Conservation (phyloP, 2,113 vertebrate species). For the Polyodon spathula region DNA sequence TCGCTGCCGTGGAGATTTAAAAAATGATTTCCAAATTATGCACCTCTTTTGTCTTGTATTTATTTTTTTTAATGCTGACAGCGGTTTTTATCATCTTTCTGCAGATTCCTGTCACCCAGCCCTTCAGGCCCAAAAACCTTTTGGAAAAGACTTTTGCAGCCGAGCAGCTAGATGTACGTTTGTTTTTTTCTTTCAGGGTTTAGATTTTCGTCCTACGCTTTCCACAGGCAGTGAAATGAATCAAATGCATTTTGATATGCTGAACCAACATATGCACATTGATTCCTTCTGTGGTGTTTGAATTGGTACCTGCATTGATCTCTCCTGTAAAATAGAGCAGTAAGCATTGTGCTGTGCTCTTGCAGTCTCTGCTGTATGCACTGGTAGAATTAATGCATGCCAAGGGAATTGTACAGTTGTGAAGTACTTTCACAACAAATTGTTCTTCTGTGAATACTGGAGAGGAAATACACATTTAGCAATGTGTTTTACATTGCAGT, state of each 20-base stretch:
- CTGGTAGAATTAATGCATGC: background rate
- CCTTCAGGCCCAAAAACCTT: background rate
- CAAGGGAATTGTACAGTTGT: conserved; percentile 1
- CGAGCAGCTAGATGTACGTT: background rate
- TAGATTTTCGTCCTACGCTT: no score
- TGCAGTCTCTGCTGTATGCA: background rate
- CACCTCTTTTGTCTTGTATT: background rate
- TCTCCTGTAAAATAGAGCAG: background rate
- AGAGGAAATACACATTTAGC: background rate
- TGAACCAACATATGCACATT: background rate
- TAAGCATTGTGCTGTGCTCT: background rate
- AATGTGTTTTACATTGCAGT: background rate
- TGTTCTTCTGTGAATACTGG: background rate
- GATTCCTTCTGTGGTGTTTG: background rate
- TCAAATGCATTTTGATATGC: background rate
- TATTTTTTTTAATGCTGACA: no score
- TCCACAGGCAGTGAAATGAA: background rate
- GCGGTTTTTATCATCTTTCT: background rate
- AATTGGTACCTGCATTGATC: background rate
- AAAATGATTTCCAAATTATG: background rate
- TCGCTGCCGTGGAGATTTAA: background rate
- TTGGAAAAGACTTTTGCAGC: background rate
- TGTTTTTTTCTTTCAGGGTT: no score
- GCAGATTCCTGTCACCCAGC: background rate
- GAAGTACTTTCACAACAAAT: background rate